Evolutionary conservation across 2,113 vertebrate genomes (phyloP), one percentile per base, ranked within the genome.

Genomic region (Ginglymostoma cirratum): DNA sequence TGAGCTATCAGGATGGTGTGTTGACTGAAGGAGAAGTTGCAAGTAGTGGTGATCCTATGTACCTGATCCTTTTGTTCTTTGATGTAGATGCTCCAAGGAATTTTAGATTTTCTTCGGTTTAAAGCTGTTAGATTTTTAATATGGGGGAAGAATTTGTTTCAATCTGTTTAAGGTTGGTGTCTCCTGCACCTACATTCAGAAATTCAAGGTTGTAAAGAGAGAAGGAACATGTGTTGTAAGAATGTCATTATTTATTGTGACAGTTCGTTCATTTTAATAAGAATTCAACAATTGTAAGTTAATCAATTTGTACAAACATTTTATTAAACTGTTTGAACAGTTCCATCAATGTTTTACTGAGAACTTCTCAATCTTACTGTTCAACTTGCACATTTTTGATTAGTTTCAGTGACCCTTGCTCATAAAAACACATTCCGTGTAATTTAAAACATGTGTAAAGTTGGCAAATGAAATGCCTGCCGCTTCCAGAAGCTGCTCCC

Each of bases 361-460:
- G 85, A 87, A 87, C 8, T 87, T 52, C 85, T 87, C 23, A 93
- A 93, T 66, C 19, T 21, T 93, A 92, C 19, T 93, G 61, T 38
- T 93, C 61, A 66, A 66, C 55, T 65, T 66, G 61, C 23, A 6
- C 34, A 93, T 93, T 93, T 66, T 34, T 66, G 61, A 93, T 65
- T 93, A 66, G 61, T 66, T 93, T 93, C 89, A n/a, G 65, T 65
- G 61, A 93, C 61, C 89, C 89, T 93, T 93, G 23, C n/a, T 66
- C 89, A 93, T 93, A 93, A n/a, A 93, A 93, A 93, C 89, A 93
- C n/a, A 66, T 17, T 90, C 48, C 34, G 15, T 65, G 89, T 67
- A 93, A 93, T 93, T 93, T 66, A 93, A 93, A 93, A 38, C 89
- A 93, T 12, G n/a, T 93, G 89, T 93, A 24, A n/a, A 93, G 89